Percentiles rank a stretch among this genome's conserved stretches.
phyloP scores from a whole-genome alignment of 2,113 vertebrate species.

The Gila orcuttii region DNA sequence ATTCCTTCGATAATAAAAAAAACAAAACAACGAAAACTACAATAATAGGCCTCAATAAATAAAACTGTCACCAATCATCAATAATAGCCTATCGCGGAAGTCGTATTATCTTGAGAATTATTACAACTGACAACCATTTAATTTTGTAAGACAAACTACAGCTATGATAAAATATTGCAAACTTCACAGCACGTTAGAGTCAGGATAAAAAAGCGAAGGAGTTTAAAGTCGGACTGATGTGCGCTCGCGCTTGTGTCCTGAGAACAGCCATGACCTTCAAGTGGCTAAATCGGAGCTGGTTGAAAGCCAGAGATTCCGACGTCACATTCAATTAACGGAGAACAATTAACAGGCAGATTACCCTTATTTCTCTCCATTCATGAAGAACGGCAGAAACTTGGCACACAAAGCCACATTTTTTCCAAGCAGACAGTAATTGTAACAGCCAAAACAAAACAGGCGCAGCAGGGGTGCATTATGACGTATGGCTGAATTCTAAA shows the following conservation, averaged over 20 bases:
- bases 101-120: neutral
- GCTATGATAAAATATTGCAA: neutral
- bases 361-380: constrained; percentile 75
- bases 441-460: constrained; percentile 73
- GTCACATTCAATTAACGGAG: constrained; percentile 92
- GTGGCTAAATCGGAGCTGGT: constrained; percentile 58
- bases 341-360: constrained; percentile 89
- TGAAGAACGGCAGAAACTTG: constrained; percentile 66
- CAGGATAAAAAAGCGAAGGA: neutral
- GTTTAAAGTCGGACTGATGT: constrained; percentile 12
- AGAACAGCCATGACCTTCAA: constrained; percentile 68
- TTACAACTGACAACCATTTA: constrained; percentile 12
- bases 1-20: neutral
- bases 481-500: constrained; percentile 38
- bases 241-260: constrained; percentile 45
- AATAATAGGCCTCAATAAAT: neutral
- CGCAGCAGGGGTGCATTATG: constrained; percentile 62
- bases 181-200: neutral
- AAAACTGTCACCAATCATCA: neutral
- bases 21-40: neutral
- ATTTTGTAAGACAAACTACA: constrained; percentile 17
- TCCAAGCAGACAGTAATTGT: constrained; percentile 72
- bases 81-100: neutral
- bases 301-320: constrained; percentile 85
- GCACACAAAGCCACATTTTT: constrained; percentile 75